Conservation (phyloP, 2,888 invertebrate genomes). For the Tipula helvola region DNA sequence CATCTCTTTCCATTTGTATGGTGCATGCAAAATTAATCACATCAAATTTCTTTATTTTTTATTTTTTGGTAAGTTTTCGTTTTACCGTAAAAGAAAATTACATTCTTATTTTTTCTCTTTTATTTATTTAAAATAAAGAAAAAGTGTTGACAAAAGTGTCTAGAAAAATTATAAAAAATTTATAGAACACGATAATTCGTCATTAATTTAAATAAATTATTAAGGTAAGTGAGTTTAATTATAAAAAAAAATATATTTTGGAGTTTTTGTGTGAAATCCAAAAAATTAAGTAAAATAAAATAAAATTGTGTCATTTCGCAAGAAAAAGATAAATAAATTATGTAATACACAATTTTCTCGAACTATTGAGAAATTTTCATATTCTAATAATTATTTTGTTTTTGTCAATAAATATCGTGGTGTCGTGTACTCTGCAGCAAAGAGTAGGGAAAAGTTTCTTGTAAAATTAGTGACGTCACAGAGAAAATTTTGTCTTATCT, state of each 20-base stretch:
- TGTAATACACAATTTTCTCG: neutral
- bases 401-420: neutral
- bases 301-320: neutral
- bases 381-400: neutral
- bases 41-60: neutral
- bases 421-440: neutral
- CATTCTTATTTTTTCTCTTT: neutral
- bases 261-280: neutral
- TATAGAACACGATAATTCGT: neutral
- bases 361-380: neutral
- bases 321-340: neutral
- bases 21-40: neutral
- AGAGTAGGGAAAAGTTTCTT: neutral
- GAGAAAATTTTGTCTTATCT: neutral
- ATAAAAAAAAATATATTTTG: neutral
- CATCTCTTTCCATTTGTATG: neutral
- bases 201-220: neutral
- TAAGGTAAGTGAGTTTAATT: neutral
- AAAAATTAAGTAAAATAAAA: neutral
- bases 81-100: neutral
- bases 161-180: neutral
- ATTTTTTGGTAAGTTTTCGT: neutral
- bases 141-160: neutral
- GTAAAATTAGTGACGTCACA: neutral
- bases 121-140: neutral